Percentiles rank a stretch among this genome's conserved stretches.
Evolutionary conservation across 2,113 vertebrate genomes (phyloP).

Genomic region (Prinia subflava): DNA sequence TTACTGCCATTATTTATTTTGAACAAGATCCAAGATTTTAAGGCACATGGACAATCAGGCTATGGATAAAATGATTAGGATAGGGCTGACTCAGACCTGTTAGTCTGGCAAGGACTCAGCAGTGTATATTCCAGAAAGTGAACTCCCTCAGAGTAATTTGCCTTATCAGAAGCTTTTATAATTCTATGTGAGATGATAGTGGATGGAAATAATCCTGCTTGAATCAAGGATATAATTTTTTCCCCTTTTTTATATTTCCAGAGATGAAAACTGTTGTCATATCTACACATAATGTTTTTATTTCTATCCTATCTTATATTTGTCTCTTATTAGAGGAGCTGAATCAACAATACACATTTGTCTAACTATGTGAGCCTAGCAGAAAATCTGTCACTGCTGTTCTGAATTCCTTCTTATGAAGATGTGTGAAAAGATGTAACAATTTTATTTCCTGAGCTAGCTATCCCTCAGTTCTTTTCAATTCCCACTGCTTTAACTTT

Average conservation of each 20-base stretch:
- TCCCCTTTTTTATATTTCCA: not conserved
- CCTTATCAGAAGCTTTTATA: constrained; percentile 61
- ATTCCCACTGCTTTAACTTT: not conserved
- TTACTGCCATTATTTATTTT: constrained; percentile 68
- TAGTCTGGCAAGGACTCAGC: constrained; percentile 52
- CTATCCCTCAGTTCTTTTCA: not conserved
- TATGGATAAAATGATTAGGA: constrained; percentile 61
- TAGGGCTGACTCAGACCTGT: constrained; percentile 66
- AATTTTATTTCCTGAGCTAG: not conserved
- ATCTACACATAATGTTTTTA: not conserved
- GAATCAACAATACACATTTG: not conserved
- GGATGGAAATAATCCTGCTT: constrained; percentile 17
- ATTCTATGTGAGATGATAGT: constrained; percentile 4
- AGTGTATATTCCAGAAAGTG: constrained; percentile 63
- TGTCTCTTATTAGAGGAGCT: not conserved
- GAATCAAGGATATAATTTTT: not conserved
- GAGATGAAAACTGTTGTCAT: not conserved
- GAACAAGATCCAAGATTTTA: constrained; percentile 55
- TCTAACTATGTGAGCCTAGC: not conserved
- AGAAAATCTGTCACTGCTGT: not conserved
- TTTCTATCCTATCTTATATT: not conserved
- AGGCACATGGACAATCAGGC: constrained; percentile 60
- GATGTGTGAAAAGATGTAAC: not conserved
- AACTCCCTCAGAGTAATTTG: constrained; percentile 60
- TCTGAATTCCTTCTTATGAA: not conserved